These are phyloP conservation scores for Holothuria glaberrima DNA, from an alignment of 35 echinoderm and acorn worm species.

Conservation along the genomic window DNA sequence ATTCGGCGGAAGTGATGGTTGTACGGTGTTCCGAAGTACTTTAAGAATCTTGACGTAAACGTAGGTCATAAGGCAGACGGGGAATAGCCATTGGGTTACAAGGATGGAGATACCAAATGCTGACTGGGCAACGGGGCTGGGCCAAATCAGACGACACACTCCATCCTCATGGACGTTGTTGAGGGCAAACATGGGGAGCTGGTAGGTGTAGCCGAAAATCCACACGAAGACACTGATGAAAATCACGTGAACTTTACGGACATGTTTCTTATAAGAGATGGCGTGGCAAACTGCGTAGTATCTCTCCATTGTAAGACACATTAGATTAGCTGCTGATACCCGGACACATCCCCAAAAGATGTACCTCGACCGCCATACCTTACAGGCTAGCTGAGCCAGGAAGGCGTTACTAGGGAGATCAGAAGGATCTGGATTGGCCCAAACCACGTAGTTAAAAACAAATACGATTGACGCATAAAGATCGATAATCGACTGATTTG, in stretches of 20 bases:
- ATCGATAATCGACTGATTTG: slow-evolving; percentile 54
- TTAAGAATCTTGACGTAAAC: slow-evolving; percentile 52
- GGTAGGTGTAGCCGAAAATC: slow-evolving; percentile 54
- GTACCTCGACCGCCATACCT: slow-evolving; percentile 50
- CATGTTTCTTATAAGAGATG: slow-evolving; percentile 30
- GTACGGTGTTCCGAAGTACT: not conserved
- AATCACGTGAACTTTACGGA: slow-evolving; percentile 8
- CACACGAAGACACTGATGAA: slow-evolving; percentile 17
- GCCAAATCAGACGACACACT: slow-evolving; percentile 46
- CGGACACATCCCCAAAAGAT: slow-evolving; percentile 40
- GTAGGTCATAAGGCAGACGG: slow-evolving; percentile 41
- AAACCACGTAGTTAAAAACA: slow-evolving; percentile 25
- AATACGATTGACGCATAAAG: slow-evolving; percentile 37
- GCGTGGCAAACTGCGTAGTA: slow-evolving; percentile 61
- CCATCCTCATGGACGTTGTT: slow-evolving; percentile 34
- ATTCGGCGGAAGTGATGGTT: not conserved
- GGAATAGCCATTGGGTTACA: slow-evolving; percentile 38
- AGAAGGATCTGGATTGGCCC: slow-evolving; percentile 1
- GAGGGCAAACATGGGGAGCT: slow-evolving; percentile 43
- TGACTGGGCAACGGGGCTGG: not conserved
- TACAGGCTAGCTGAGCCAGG: slow-evolving; percentile 1
- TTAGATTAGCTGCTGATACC: slow-evolving; percentile 51
- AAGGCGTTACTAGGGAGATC: slow-evolving; percentile 1
- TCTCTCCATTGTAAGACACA: slow-evolving; percentile 49
- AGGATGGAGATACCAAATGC: slow-evolving; percentile 51